Evolutionary conservation across 2,113 vertebrate genomes (phyloP).

Genomic region (Spilogale gracilis): DNA sequence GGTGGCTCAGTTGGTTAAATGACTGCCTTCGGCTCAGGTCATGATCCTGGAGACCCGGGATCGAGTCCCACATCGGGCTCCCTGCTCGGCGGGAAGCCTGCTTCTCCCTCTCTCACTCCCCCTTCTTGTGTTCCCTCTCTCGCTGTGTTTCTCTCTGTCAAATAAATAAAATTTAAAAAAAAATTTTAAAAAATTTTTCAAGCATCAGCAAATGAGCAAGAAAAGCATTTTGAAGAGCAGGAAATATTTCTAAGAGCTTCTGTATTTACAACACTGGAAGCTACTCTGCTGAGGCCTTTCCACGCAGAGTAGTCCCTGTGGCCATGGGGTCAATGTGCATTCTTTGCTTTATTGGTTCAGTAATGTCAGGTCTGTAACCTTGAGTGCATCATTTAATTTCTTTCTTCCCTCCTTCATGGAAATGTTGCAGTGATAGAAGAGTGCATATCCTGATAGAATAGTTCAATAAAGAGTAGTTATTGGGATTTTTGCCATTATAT

Average conservation of each 20-base stretch:
- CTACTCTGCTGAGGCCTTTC: not conserved
- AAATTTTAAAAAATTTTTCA: not conserved
- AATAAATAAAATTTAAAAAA: too few relatives aligned
- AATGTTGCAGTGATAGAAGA: not conserved
- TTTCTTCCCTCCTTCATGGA: not conserved
- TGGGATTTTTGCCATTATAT: conserved; percentile 17
- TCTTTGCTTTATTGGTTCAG: not conserved
- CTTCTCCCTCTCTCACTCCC: too few relatives aligned
- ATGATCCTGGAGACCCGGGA: too few relatives aligned
- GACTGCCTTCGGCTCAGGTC: too few relatives aligned
- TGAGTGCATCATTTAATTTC: not conserved
- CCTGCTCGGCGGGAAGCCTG: too few relatives aligned
- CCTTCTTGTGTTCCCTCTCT: too few relatives aligned
- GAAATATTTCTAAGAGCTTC: not conserved
- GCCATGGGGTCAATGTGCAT: too few relatives aligned
- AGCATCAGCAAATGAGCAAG: not conserved
- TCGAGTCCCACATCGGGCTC: too few relatives aligned
- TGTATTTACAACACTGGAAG: not conserved
- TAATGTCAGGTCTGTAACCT: not conserved
- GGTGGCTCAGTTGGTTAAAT: too few relatives aligned
- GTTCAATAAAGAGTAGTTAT: not conserved
- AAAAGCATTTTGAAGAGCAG: not conserved
- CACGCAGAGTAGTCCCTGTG: too few relatives aligned
- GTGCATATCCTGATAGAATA: not conserved
- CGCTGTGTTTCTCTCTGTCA: too few relatives aligned